Conservation (phyloP, 2,113 vertebrate genomes). For the Gallinago paraguaiae region DNA sequence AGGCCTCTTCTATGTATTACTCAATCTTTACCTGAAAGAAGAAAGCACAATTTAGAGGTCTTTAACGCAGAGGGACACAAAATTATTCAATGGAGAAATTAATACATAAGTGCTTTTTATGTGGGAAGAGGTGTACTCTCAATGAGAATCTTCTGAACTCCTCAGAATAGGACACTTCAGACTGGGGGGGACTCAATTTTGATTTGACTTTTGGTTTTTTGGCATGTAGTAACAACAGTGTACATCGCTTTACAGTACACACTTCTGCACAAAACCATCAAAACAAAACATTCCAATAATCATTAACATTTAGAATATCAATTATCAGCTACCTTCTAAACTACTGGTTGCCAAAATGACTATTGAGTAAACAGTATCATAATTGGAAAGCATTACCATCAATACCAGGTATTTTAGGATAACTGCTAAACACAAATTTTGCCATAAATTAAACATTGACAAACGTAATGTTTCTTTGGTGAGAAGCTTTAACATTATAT, state of each 20-base stretch:
- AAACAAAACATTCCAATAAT: not conserved
- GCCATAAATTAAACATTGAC: not conserved
- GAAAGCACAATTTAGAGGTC: not conserved
- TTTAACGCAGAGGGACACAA: not conserved
- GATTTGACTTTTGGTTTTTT: not conserved
- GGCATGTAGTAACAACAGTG: not conserved
- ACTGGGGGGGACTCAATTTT: not conserved
- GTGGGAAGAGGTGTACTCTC: not conserved
- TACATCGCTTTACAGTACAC: not conserved
- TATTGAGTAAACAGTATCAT: not conserved
- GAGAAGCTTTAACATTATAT: not conserved
- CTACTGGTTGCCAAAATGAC: not conserved
- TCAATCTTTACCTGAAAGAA: not conserved
- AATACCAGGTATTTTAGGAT: not conserved
- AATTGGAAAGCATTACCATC: not conserved
- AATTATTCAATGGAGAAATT: not conserved
- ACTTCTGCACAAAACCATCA: not conserved
- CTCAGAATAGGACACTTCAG: not conserved
- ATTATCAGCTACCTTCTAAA: not conserved
- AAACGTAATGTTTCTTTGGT: not conserved
- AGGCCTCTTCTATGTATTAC: not conserved
- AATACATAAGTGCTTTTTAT: rapidly evolving
- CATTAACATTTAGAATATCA: not conserved
- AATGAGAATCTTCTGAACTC: not conserved
- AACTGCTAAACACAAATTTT: not conserved